Percentiles rank a stretch among this genome's conserved stretches.
These are phyloP conservation scores for Parauchenoglanis ngamensis DNA, from an alignment of 2,797 vertebrate genomes.

Conservation along the genomic window DNA sequence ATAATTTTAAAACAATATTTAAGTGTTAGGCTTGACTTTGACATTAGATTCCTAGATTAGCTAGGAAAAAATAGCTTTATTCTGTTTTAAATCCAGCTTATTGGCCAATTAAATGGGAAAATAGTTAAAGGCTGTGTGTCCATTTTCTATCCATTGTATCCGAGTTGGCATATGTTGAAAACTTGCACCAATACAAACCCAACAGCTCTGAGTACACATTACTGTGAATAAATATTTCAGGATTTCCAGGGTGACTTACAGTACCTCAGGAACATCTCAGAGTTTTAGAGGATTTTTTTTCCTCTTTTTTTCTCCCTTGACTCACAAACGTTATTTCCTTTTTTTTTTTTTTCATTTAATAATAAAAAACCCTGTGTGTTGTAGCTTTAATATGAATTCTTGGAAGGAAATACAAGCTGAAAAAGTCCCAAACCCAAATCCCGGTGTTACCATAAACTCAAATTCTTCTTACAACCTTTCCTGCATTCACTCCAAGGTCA, in stretches of 20 bases:
- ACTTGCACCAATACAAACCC: background rate
- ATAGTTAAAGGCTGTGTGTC: background rate
- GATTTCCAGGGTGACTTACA: background rate
- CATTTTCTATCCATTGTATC: background rate
- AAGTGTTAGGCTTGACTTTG: background rate
- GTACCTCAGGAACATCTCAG: background rate
- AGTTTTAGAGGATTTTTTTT: background rate
- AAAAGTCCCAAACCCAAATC: background rate
- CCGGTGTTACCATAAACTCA: background rate
- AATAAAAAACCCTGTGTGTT: background rate
- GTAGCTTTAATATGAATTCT: background rate
- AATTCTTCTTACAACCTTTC: background rate
- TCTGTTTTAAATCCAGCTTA: background rate
- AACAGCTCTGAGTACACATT: background rate
- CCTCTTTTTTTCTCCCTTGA: background rate
- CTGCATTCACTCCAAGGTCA: background rate
- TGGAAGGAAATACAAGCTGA: background rate
- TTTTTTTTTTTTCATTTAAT: background rate
- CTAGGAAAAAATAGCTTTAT: background rate
- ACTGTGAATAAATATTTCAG: slow-evolving; percentile 2
- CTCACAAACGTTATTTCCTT: background rate
- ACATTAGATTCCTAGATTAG: background rate
- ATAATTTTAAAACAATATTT: no score
- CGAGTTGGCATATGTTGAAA: background rate
- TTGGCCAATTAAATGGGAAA: background rate